Base-by-base conservation (phyloP, 2,888 invertebrate species). In the Epirrita christyi region DNA sequence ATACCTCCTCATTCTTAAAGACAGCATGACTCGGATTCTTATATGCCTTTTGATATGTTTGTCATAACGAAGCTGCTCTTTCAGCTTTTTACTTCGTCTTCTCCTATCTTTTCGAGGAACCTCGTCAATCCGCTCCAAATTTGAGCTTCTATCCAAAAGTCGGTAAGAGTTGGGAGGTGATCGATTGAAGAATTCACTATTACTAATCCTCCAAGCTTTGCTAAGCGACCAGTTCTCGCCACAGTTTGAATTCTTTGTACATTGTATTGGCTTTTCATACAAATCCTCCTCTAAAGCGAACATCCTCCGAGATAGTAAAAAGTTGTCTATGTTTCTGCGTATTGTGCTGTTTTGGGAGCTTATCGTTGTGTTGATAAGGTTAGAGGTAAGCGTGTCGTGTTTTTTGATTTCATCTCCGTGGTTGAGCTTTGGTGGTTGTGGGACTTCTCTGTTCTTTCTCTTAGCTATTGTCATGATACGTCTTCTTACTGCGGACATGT, bases 1-100 rank as follows among this genome's bases (percentile, higher is more conserved):
- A 55, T 93, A 92, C 53, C 92, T 81, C 21, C 94, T 92, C 86
- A 95, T 92, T 58, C 95, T 88, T 60, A 95, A 81, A 9, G 95
- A 94, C 68, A 95, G 83, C 93, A 95, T 94, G 45, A 95, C 93
- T 11, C 95, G 88, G 14, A 95, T 93, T 55, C 94, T 89, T 21
- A 95, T 93, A 72, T 95, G 94, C 21, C 94, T 85, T 50, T 94
- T 94, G 1, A 94, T 93, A 70, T 93, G 93, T 61, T 93, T 92
- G 67, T 94, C 94, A 55, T 93, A 93, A 15, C 92, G 83, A 52
- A 92, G 53, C 61, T 92, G 90, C 62, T 93, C 92, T 64, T 93
- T 93, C 41, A 92, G 56, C 66, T 81, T 82, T 63, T 81, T 84
- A 46, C 81, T 82, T 28, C 81, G 65, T 62, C 80, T 82, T 68